Evolutionary conservation across 2,113 vertebrate genomes (phyloP).

Genomic region (Patagioenas fasciata): DNA sequence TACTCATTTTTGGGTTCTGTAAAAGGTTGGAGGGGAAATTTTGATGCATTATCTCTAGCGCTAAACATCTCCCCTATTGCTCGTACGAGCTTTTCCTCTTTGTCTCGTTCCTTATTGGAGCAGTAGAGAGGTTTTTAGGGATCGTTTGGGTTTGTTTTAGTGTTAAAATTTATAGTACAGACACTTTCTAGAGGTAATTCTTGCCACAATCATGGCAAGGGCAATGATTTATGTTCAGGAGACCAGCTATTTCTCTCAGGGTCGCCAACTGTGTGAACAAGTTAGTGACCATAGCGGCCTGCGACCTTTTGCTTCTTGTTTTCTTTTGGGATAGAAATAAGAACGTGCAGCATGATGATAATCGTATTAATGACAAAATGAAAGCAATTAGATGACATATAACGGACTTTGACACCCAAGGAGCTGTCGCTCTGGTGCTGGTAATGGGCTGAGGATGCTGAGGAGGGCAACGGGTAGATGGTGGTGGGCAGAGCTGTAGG

Average conservation of each 20-base stretch:
- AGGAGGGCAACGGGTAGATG: not conserved
- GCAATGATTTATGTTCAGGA: not conserved
- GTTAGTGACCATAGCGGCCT: not conserved
- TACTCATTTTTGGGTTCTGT: constrained; percentile 37
- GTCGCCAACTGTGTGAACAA: not conserved
- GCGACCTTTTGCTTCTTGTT: not conserved
- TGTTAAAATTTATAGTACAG: not conserved
- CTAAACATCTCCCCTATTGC: not conserved
- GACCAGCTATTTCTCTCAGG: not conserved
- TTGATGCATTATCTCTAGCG: constrained; percentile 17
- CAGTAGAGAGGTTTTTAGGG: not conserved
- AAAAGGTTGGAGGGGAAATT: constrained; percentile 31
- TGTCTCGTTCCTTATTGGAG: not conserved
- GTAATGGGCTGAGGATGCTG: not conserved
- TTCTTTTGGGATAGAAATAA: not conserved
- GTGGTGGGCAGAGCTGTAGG: not conserved
- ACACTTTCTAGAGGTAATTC: not conserved
- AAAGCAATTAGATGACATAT: not conserved
- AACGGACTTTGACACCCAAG: not conserved
- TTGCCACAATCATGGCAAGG: not conserved
- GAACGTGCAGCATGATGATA: not conserved
- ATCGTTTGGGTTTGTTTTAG: not conserved
- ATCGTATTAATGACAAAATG: fast-evolving
- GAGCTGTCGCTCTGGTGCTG: not conserved
- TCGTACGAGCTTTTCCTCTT: not conserved